Evolutionary conservation across 2,113 vertebrate genomes (phyloP).

Genomic region (Nasalis larvatus): DNA sequence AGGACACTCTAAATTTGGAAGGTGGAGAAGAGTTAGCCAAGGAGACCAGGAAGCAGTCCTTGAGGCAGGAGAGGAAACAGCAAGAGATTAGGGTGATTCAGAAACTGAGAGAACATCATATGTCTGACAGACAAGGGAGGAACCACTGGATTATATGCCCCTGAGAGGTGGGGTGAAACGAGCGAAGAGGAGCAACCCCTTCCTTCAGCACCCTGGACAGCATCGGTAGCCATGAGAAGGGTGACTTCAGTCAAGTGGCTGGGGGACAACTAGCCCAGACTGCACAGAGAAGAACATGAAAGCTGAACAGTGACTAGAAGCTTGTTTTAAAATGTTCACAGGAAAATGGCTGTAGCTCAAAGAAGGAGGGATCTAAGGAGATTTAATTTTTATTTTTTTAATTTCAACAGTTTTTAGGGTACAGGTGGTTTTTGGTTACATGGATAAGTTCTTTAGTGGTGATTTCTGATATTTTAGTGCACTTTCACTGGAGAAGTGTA

Average conservation of each 20-base stretch:
- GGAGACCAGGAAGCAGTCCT: not conserved
- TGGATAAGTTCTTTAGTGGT: too few relatives aligned
- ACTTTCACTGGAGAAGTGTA: too few relatives aligned
- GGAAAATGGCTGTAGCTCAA: not conserved
- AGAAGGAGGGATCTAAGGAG: too few relatives aligned
- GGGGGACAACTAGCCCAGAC: too few relatives aligned
- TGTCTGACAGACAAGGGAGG: fast-evolving
- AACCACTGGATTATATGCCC: fast-evolving
- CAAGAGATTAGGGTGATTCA: not conserved
- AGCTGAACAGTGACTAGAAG: not conserved
- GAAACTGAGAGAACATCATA: not conserved
- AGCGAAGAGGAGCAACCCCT: fast-evolving
- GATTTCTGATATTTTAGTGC: too few relatives aligned
- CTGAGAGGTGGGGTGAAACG: fast-evolving
- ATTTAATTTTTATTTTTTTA: too few relatives aligned
- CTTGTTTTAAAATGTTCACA: fast-evolving
- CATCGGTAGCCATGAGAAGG: fast-evolving
- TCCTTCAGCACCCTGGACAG: not conserved
- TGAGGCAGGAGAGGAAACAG: not conserved
- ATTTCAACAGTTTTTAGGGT: too few relatives aligned
- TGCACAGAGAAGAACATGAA: fast-evolving
- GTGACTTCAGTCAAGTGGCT: fast-evolving
- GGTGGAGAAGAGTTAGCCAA: not conserved
- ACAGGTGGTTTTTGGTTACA: not conserved
- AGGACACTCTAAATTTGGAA: not conserved